Conservation (phyloP, 1,140 invertebrate species). For the Octopus sinensis region DNA sequence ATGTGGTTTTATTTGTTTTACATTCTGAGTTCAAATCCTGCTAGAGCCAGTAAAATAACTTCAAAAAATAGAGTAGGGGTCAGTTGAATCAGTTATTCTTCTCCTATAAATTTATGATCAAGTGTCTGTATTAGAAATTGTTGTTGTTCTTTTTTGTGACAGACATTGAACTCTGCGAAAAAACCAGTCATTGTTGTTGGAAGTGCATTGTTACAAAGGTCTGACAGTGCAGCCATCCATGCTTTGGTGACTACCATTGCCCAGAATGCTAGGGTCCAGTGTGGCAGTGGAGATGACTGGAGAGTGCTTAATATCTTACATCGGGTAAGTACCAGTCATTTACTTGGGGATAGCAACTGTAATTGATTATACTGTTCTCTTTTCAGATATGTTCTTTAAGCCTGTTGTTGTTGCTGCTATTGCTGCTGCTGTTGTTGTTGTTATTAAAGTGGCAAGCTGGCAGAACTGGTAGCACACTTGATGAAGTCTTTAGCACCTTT, state of each 20-base stretch:
- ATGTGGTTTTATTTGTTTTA: no score
- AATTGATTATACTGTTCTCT: background rate
- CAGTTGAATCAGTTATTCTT: background rate
- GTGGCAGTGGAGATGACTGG: slow-evolving; percentile 61
- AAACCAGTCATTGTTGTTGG: slow-evolving; percentile 90
- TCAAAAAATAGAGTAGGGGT: no score
- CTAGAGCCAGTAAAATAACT: no score
- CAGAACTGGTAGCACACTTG: no score
- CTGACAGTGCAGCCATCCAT: slow-evolving; percentile 70
- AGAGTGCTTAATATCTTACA: slow-evolving; percentile 89
- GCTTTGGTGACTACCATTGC: slow-evolving; percentile 39
- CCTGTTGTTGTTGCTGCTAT: background rate
- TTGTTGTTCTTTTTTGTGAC: slow-evolving; percentile 23
- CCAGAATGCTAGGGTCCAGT: slow-evolving; percentile 33
- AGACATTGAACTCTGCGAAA: slow-evolving; percentile 75
- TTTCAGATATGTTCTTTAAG: background rate
- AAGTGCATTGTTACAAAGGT: slow-evolving; percentile 73
- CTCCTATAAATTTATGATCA: background rate
- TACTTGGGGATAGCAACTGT: no score
- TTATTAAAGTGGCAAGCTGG: no score
- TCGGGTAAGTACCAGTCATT: slow-evolving; percentile 67
- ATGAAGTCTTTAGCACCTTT: no score
- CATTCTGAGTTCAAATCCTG: no score
- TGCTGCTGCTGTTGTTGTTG: background rate
- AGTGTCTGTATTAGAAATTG: background rate